Evolutionary conservation across 2,113 vertebrate genomes (phyloP).

Genomic region (Chloropsis hardwickii): DNA sequence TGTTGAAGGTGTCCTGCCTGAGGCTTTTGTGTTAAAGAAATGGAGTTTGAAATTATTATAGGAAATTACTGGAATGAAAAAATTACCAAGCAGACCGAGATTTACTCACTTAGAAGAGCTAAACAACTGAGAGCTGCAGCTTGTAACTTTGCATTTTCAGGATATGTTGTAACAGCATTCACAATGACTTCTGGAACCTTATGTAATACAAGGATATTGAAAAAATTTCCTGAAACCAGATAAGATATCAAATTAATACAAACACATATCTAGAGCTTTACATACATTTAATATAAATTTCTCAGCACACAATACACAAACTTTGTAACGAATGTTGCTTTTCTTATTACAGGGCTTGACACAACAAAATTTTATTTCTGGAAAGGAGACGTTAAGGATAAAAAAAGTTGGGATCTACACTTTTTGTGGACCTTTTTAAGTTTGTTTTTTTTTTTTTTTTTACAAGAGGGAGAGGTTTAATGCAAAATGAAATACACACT

Average conservation of each 20-base stretch:
- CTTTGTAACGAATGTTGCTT: neutral
- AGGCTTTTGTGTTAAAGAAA: neutral
- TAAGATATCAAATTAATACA: neutral
- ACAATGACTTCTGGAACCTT: slow-evolving; percentile 83
- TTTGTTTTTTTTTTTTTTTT: neutral
- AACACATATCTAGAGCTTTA: neutral
- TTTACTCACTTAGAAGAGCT: slow-evolving; percentile 88
- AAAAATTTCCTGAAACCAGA: slow-evolving; percentile 85
- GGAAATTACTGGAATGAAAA: neutral
- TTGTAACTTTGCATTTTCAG: slow-evolving; percentile 80
- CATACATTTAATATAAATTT: neutral
- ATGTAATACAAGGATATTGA: slow-evolving; percentile 89
- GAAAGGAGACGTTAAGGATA: neutral
- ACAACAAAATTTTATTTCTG: neutral
- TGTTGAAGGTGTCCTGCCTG: neutral
- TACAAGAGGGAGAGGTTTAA: neutral
- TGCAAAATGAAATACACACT: neutral
- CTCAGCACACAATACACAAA: neutral
- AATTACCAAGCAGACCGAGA: neutral
- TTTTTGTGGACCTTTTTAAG: neutral
- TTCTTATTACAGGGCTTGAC: neutral
- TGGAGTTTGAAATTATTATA: neutral
- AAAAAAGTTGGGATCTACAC: neutral
- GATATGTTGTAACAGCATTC: slow-evolving; percentile 79
- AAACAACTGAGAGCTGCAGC: slow-evolving; percentile 84